Evolutionary conservation across 92 coral and sea anemone species (phyloP).

Genomic region (Paramuricea clavata): DNA sequence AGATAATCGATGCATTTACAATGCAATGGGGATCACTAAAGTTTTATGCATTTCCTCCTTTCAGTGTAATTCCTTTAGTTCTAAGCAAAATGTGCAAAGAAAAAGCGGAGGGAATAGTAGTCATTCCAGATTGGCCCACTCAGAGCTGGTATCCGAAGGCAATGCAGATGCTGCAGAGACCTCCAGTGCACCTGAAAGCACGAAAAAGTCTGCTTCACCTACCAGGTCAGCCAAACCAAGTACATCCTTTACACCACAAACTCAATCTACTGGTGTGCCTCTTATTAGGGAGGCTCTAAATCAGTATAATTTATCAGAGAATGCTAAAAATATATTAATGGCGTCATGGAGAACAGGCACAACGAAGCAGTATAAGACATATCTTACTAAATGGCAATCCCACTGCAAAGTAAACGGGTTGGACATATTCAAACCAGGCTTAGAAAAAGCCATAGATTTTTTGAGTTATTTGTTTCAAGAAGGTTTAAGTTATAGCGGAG

Average conservation of each 20-base stretch:
- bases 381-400: constrained; percentile 33
- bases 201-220: constrained; percentile 21
- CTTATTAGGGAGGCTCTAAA: constrained; percentile 23
- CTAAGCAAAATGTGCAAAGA: constrained; percentile 27
- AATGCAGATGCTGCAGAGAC: too few species aligned
- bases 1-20: constrained; percentile 52
- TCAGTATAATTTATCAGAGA: background rate
- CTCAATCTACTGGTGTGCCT: constrained; percentile 32
- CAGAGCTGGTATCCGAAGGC: background rate
- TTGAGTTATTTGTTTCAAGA: background rate
- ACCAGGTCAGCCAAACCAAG: constrained; percentile 25
- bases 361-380: constrained; percentile 46
- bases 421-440: constrained; percentile 22
- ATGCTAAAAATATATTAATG: constrained; percentile 5
- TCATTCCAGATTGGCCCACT: constrained; percentile 54
- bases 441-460: constrained; percentile 47
- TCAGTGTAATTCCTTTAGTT: constrained; percentile 45
- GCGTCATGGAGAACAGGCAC: constrained; percentile 51
- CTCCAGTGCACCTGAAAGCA: too few species aligned
- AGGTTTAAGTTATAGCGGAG: constrained; percentile 60
- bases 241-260: constrained; percentile 53
- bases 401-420: constrained; percentile 6
- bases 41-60: constrained; percentile 46
- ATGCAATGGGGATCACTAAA: constrained; percentile 30
- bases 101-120: constrained; percentile 34